Percentiles rank a stretch among this genome's conserved stretches.
Conservation (phyloP, 1,140 invertebrate genomes). For the Drosophila yakuba region DNA sequence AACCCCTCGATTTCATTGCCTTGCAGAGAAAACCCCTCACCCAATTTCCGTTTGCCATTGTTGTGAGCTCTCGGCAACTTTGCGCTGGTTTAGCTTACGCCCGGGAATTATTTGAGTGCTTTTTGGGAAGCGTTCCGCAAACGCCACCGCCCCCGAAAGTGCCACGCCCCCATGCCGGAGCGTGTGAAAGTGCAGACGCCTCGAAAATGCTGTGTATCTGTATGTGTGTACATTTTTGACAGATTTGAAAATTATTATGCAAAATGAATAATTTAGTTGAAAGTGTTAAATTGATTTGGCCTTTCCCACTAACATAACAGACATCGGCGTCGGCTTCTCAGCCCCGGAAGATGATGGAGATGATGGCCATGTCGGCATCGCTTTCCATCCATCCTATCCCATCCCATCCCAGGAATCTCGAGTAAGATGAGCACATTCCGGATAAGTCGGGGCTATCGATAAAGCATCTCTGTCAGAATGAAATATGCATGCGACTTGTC, state of each 20-base stretch:
- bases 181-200: slow-evolving; percentile 81
- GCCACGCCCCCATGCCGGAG: slow-evolving; percentile 35
- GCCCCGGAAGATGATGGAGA: slow-evolving; percentile 44
- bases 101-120: slow-evolving; percentile 82
- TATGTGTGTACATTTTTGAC: slow-evolving; percentile 69
- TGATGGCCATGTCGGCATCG: slow-evolving; percentile 64
- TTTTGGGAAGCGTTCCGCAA: slow-evolving; percentile 52
- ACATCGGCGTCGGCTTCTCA: slow-evolving; percentile 16
- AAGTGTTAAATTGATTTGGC: slow-evolving; percentile 83
- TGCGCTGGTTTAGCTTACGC: slow-evolving; percentile 80
- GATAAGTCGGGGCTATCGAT: slow-evolving; percentile 23
- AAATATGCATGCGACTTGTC: slow-evolving; percentile 46
- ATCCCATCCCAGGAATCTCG: background rate
- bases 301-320: slow-evolving; percentile 65
- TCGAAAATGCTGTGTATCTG: slow-evolving; percentile 39
- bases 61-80: slow-evolving; percentile 73
- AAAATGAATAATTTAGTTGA: slow-evolving; percentile 83
- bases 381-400: background rate
- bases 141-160: background rate
- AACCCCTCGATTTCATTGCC: slow-evolving; percentile 5
- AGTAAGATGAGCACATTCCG: slow-evolving; percentile 6
- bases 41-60: slow-evolving; percentile 59
- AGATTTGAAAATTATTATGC: slow-evolving; percentile 83
- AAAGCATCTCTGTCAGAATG: slow-evolving; percentile 29
- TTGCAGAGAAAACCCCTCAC: background rate